phyloP scores from a whole-genome alignment of 2,113 vertebrate genomes.

The Boulengerochromis microlepis region DNA sequence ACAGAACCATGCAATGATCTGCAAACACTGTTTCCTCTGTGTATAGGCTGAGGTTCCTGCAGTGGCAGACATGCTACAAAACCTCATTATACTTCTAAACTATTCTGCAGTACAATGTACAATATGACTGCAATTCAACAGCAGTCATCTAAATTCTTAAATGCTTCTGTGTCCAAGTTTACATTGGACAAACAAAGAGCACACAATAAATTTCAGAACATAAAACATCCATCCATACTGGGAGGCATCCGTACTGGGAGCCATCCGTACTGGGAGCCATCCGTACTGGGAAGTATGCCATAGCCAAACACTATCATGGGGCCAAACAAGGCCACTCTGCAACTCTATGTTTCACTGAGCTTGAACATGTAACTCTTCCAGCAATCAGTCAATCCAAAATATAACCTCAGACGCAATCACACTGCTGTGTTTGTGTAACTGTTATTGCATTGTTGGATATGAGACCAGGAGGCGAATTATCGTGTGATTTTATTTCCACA shows the following conservation, averaged over 20 bases:
- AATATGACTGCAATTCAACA: neutral
- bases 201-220: neutral
- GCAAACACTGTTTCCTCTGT: neutral
- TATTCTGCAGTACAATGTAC: neutral
- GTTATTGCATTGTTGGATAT: neutral
- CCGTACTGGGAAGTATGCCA: neutral
- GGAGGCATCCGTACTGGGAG: neutral
- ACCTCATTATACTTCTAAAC: neutral
- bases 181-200: neutral
- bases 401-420: fast-evolving
- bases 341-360: neutral
- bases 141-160: fast-evolving
- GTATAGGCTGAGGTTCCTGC: neutral
- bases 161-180: neutral
- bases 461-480: neutral
- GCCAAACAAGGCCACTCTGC: neutral
- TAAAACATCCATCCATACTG: fast-evolving
- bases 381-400: neutral
- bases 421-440: neutral
- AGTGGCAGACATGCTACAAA: neutral
- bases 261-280: neutral
- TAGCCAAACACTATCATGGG: neutral
- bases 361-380: neutral
- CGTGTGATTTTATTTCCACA: neutral
- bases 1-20: neutral